These are phyloP conservation scores for Incurvaria masculella DNA, from an alignment of 2,888 invertebrate genomes.

Conservation along the genomic window DNA sequence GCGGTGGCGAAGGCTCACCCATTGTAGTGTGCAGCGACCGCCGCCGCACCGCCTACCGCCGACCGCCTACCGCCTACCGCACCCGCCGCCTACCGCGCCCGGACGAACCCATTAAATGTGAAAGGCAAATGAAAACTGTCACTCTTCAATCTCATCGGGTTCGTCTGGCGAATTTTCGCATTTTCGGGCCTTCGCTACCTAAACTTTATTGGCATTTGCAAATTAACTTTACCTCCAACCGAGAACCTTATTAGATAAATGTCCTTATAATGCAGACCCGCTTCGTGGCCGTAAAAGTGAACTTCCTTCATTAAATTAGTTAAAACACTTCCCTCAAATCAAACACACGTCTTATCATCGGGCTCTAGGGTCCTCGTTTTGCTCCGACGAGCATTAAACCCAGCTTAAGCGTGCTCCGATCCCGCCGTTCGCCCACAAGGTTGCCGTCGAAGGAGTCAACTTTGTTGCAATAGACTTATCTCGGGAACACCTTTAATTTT, in stretches of 20 bases:
- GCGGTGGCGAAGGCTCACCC: neutral
- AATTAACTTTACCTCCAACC: no score
- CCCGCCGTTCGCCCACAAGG: neutral
- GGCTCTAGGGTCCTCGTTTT: no score
- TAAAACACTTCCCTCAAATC: no score
- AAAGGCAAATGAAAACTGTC: neutral
- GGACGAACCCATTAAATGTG: neutral
- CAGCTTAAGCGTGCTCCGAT: no score
- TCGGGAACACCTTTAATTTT: conserved; percentile 54
- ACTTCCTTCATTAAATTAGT: no score
- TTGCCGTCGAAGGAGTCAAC: neutral
- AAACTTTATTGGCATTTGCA: neutral
- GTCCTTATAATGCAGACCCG: no score
- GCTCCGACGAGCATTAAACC: neutral
- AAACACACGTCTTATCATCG: no score
- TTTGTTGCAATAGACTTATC: conserved; percentile 27
- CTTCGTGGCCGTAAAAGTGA: no score
- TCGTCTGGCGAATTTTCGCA: neutral
- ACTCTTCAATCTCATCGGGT: neutral
- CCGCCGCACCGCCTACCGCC: neutral
- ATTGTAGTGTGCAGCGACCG: neutral
- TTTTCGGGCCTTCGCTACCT: neutral
- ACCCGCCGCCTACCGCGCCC: neutral
- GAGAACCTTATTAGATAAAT: no score
- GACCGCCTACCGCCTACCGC: neutral